Evolutionary conservation across 2,113 vertebrate species (phyloP).

Genomic region (Mobula birostris): DNA sequence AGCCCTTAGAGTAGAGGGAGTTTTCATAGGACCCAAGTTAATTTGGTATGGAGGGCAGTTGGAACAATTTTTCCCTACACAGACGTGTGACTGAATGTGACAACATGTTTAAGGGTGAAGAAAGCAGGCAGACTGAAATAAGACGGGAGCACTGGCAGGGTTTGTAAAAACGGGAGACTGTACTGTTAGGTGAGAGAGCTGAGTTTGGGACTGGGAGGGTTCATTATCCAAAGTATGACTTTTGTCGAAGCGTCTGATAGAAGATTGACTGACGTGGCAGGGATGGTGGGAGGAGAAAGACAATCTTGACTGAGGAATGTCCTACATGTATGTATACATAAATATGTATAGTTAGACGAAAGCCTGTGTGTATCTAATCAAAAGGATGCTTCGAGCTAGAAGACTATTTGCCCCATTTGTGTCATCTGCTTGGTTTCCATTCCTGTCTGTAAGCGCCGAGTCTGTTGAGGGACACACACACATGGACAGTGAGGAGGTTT

Average conservation of each 20-base stretch:
- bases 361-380: neutral
- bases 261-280: neutral
- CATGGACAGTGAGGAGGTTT: neutral
- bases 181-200: neutral
- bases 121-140: too few relatives aligned
- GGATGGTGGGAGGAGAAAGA: too few relatives aligned
- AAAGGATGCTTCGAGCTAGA: neutral
- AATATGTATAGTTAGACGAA: slow-evolving; percentile 14
- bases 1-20: neutral
- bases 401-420: neutral
- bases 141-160: neutral
- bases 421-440: neutral
- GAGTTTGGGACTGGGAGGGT: neutral
- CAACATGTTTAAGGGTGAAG: too few relatives aligned
- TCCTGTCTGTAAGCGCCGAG: neutral
- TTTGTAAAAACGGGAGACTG: neutral
- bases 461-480: neutral
- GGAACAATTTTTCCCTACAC: neutral
- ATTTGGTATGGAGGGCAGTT: neutral
- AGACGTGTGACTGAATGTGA: neutral
- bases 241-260: neutral
- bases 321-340: neutral
- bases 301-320: neutral
- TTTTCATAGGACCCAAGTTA: neutral
- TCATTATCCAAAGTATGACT: neutral